Conservation (phyloP, 2,888 invertebrate genomes). For the Callinectes sapidus region DNA sequence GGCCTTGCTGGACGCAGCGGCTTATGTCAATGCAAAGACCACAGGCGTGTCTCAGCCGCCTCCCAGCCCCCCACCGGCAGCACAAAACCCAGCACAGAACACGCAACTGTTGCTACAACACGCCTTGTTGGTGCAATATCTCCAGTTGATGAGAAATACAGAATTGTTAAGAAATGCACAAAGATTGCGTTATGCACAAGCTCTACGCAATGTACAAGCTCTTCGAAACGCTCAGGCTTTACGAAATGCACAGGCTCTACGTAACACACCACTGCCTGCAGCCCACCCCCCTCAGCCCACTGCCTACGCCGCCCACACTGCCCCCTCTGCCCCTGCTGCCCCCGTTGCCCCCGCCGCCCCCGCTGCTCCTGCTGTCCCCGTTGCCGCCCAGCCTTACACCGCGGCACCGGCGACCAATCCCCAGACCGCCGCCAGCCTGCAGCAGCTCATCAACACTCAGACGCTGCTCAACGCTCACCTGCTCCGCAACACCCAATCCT, state of each 20-base stretch:
- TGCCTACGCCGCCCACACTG: neutral
- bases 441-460: neutral
- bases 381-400: neutral
- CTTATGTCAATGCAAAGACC: neutral
- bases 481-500: neutral
- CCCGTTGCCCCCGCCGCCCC: neutral
- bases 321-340: neutral
- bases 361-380: neutral
- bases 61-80: neutral
- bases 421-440: neutral
- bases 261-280: neutral
- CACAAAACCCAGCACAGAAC: neutral
- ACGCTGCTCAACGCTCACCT: conserved; percentile 22
- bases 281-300: neutral
- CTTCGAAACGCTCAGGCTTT: neutral
- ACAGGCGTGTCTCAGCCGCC: neutral
- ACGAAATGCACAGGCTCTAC: neutral
- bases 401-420: neutral
- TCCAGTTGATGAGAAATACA: neutral
- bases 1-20: neutral
- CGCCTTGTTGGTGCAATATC: neutral
- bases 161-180: conserved; percentile 12
- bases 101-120: neutral
- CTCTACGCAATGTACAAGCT: neutral
- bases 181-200: neutral